phyloP scores from a whole-genome alignment of 2,797 vertebrate genomes.

The Malurus splendens region DNA sequence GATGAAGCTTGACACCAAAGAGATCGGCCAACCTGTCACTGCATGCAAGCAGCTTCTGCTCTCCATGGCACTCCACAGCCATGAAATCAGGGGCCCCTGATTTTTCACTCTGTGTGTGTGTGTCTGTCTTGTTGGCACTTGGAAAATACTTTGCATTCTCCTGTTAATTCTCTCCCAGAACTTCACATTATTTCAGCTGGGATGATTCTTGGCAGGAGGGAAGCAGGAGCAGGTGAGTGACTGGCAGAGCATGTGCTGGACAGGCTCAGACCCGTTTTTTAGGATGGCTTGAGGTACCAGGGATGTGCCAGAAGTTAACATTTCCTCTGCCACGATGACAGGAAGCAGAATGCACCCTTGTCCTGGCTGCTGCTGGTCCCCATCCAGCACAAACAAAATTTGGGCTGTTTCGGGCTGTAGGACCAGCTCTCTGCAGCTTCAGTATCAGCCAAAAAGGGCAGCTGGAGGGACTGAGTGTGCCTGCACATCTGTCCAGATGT shows the following conservation, averaged over 20 bases:
- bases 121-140: not conserved
- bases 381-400: not conserved
- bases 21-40: not conserved
- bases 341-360: not conserved
- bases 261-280: not conserved
- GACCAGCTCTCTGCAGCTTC: not conserved
- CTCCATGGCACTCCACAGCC: not conserved
- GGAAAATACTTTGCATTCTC: not conserved
- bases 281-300: not conserved
- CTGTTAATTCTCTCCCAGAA: not conserved
- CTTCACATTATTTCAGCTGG: not conserved
- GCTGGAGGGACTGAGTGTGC: not conserved
- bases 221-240: not conserved
- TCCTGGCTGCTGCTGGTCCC: not conserved
- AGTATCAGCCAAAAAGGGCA: not conserved
- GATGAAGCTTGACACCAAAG: not conserved
- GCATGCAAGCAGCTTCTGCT: not conserved
- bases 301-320: not conserved
- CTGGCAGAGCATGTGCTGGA: not conserved
- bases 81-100: not conserved
- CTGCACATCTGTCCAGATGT: not conserved
- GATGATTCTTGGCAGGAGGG: not conserved
- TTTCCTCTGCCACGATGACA: fast-evolving
- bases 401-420: not conserved
- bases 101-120: not conserved